These are phyloP conservation scores for Hypomecis punctinalis DNA, from an alignment of 2,888 invertebrate genomes.

Conservation along the genomic window DNA sequence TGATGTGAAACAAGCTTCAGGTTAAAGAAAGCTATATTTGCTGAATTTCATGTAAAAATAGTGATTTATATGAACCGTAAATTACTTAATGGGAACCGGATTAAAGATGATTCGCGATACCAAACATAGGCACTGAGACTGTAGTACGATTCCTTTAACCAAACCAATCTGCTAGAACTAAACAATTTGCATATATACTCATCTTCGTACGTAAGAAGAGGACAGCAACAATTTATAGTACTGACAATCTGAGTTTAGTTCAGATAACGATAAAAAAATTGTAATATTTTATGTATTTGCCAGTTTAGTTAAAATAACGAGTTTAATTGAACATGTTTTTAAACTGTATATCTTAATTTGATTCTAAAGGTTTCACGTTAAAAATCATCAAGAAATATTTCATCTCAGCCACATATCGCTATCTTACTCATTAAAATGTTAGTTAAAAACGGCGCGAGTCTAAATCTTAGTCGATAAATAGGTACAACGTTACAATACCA, in stretches of 20 bases:
- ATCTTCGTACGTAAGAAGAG: too few species aligned
- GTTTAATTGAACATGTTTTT: neutral
- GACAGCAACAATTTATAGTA: too few species aligned
- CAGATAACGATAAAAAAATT: too few species aligned
- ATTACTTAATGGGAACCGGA: too few species aligned
- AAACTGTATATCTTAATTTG: constrained; percentile 1
- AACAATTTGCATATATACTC: too few species aligned
- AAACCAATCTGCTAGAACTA: neutral
- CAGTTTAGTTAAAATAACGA: too few species aligned
- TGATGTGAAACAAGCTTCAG: constrained; percentile 8
- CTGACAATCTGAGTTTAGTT: too few species aligned
- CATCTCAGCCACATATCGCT: constrained; percentile 51
- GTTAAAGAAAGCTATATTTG: constrained; percentile 62
- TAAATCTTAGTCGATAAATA: constrained; percentile 52
- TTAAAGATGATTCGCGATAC: too few species aligned
- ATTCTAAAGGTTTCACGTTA: constrained; percentile 24
- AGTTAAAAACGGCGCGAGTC: constrained; percentile 44
- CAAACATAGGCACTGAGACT: too few species aligned
- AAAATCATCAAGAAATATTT: constrained; percentile 34
- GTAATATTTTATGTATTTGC: too few species aligned
- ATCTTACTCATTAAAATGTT: constrained; percentile 35
- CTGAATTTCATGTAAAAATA: constrained; percentile 53
- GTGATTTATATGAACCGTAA: neutral
- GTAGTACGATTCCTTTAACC: neutral
- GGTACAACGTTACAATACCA: constrained; percentile 56